Percentiles rank a stretch among this genome's conserved stretches.
Evolutionary conservation across 2,888 invertebrate species (phyloP).

Genomic region (Conchocele bisecta): DNA sequence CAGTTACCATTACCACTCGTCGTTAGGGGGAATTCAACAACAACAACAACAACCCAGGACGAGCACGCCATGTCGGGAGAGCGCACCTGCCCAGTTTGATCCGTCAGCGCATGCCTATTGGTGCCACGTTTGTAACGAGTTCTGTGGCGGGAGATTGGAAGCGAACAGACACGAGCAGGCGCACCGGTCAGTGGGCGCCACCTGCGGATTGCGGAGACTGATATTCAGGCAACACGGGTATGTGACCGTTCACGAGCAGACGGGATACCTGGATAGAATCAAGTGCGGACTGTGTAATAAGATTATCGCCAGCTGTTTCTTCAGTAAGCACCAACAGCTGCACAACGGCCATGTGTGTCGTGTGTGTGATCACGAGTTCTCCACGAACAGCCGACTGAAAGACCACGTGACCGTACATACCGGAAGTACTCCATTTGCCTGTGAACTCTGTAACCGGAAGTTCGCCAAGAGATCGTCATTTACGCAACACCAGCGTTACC

Average conservation of each 20-base stretch:
- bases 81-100: background rate
- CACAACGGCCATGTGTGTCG: conserved; percentile 53
- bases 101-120: conserved; percentile 21
- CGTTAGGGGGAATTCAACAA: background rate
- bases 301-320: conserved; percentile 48
- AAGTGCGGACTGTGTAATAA: conserved; percentile 52
- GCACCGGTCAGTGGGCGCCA: conserved; percentile 25
- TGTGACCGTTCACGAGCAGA: conserved; percentile 35
- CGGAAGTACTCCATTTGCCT: conserved; percentile 40
- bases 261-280: conserved; percentile 37
- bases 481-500: conserved; percentile 55
- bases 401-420: conserved; percentile 51
- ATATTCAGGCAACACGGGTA: conserved; percentile 32
- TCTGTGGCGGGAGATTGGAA: conserved; percentile 38
- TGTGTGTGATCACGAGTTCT: conserved; percentile 47
- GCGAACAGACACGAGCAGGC: conserved; percentile 34
- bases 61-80: conserved; percentile 5
- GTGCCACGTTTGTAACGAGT: conserved; percentile 51
- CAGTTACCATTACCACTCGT: background rate
- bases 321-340: conserved; percentile 50
- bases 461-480: conserved; percentile 53
- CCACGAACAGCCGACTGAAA: conserved; percentile 49
- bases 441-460: conserved; percentile 41
- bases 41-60: background rate
- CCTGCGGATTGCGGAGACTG: conserved; percentile 21